A percentile compares a stretch with the other conserved stretches of the same genome.
These are phyloP conservation scores for Steromphala cineraria DNA, from an alignment of 2,888 invertebrate species.

Conservation along the genomic window DNA sequence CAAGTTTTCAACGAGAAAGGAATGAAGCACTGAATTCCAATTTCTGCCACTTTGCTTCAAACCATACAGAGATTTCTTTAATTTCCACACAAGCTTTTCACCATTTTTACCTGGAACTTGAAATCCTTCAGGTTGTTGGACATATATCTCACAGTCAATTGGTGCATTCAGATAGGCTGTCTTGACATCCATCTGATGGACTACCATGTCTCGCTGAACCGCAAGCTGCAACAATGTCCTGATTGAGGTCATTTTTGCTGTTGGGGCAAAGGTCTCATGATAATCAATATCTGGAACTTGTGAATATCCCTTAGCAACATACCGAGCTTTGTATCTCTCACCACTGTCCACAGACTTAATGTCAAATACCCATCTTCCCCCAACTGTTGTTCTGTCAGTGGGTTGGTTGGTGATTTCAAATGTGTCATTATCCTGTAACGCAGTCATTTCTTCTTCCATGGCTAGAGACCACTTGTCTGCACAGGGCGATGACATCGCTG, in stretches of 20 bases:
- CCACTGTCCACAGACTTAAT: background rate
- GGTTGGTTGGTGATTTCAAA: conserved; percentile 8
- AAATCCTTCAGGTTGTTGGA: conserved; percentile 26
- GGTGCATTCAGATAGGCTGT: conserved; percentile 22
- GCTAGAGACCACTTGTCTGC: background rate
- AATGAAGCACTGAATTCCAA: too few species aligned
- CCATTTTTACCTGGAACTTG: background rate
- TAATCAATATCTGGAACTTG: conserved; percentile 21
- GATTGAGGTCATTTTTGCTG: background rate
- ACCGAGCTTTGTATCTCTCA: conserved; percentile 1
- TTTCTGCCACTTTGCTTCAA: background rate
- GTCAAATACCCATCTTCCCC: conserved; percentile 14
- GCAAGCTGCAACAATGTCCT: conserved; percentile 12
- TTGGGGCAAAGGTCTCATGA: conserved; percentile 15
- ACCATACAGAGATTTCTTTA: conserved; percentile 25
- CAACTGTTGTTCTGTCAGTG: background rate
- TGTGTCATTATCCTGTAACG: conserved; percentile 14
- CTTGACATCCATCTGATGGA: conserved; percentile 25
- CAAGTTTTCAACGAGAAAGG: background rate
- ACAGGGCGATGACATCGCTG: background rate
- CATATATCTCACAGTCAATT: conserved; percentile 16
- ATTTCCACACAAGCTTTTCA: conserved; percentile 2
- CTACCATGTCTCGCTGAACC: background rate
- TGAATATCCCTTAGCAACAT: conserved; percentile 20
- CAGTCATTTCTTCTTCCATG: conserved; percentile 14